Conservation (phyloP, 2,888 invertebrate species). For the Sesia bembeciformis region DNA sequence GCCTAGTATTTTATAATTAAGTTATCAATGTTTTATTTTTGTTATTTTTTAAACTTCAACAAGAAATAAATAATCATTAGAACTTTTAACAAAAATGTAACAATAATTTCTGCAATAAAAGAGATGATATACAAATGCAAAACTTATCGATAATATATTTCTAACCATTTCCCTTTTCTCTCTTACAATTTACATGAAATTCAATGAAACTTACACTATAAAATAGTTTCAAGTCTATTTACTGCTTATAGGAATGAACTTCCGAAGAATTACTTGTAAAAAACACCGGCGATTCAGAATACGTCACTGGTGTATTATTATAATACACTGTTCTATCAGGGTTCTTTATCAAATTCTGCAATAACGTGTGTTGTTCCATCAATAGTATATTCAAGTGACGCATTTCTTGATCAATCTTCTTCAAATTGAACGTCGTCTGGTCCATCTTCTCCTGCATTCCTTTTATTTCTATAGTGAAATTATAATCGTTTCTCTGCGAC, state of each 20-base stretch:
- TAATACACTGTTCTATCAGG: constrained; percentile 25
- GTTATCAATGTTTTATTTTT: too few relatives aligned
- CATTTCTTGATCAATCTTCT: constrained; percentile 80
- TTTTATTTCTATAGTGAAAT: constrained; percentile 72
- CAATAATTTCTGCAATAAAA: too few relatives aligned
- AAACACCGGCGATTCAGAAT: constrained; percentile 45
- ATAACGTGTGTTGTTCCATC: constrained; percentile 51
- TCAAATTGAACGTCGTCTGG: constrained; percentile 80
- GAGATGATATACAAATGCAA: too few relatives aligned
- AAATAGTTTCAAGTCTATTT: background rate
- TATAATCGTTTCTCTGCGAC: constrained; percentile 46
- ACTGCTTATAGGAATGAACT: background rate
- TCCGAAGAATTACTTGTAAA: constrained; percentile 35
- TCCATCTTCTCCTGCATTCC: constrained; percentile 80
- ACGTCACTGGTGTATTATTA: background rate
- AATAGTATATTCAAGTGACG: constrained; percentile 76
- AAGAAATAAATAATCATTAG: too few relatives aligned
- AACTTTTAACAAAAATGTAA: too few relatives aligned
- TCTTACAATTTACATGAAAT: background rate
- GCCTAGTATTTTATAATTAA: too few relatives aligned
- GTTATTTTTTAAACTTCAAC: too few relatives aligned
- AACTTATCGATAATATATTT: too few relatives aligned
- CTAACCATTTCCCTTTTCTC: too few relatives aligned
- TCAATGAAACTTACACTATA: background rate
- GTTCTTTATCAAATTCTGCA: constrained; percentile 47